Percentiles rank a stretch among this genome's conserved stretches.
Conservation (phyloP, 1,140 invertebrate genomes). For the Drosophila ironensis region DNA sequence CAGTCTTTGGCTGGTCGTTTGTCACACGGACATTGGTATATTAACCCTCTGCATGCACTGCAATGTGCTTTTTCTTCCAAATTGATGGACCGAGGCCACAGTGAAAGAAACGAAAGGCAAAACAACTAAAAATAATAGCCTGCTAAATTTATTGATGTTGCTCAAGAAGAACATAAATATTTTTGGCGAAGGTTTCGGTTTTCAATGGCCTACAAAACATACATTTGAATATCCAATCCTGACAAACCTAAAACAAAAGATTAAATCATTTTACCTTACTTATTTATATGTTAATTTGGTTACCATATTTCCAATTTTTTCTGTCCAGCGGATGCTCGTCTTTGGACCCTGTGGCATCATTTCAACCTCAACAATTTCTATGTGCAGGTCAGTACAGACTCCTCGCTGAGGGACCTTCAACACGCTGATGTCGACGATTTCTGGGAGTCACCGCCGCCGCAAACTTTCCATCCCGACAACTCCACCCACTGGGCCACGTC, state of each 20-base stretch:
- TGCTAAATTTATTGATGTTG: too few species aligned
- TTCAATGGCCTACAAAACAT: too few species aligned
- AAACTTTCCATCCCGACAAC: conserved; percentile 51
- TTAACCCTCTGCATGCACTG: conserved; percentile 36
- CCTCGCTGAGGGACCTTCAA: conserved; percentile 42
- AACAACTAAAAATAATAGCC: too few species aligned
- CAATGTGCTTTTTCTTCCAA: conserved; percentile 25
- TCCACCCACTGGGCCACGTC: conserved; percentile 53
- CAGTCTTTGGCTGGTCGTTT: conserved; percentile 72
- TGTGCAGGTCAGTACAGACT: conserved; percentile 64
- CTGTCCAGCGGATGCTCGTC: conserved; percentile 21
- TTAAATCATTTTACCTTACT: too few species aligned
- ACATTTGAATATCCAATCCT: too few species aligned
- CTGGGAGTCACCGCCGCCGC: conserved; percentile 48
- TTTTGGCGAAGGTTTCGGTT: too few species aligned
- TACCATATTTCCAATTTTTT: background rate
- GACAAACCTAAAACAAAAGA: too few species aligned
- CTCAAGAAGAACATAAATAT: too few species aligned
- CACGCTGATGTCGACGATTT: conserved; percentile 30
- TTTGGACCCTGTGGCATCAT: conserved; percentile 40
- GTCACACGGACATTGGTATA: conserved; percentile 74
- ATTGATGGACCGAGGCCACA: conserved; percentile 33
- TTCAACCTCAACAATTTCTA: conserved; percentile 63
- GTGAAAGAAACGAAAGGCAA: background rate
- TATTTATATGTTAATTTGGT: background rate